Evolutionary conservation across 2,888 invertebrate genomes (phyloP).

Genomic region (Cremastinae sp.): DNA sequence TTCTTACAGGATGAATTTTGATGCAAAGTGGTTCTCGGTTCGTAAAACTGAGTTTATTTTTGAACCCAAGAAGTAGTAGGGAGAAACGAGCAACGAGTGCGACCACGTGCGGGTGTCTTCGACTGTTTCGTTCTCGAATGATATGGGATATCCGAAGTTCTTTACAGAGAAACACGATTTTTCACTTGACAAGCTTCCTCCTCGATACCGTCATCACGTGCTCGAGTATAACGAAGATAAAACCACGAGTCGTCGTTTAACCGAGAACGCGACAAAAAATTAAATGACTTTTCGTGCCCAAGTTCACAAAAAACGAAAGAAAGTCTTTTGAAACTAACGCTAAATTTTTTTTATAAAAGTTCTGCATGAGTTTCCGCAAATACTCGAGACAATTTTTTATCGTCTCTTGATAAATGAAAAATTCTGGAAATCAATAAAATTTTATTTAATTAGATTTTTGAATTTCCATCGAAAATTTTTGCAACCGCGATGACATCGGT

Average conservation of each 20-base stretch:
- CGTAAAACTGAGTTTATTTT: slow-evolving; percentile 71
- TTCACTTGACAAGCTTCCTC: slow-evolving; percentile 72
- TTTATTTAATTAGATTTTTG: too few relatives aligned
- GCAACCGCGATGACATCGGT: neutral
- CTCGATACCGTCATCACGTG: slow-evolving; percentile 70
- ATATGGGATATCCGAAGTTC: slow-evolving; percentile 34
- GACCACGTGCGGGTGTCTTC: slow-evolving; percentile 51
- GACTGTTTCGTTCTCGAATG: slow-evolving; percentile 4
- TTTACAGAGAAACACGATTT: slow-evolving; percentile 71
- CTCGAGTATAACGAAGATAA: slow-evolving; percentile 41
- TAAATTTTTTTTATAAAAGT: too few relatives aligned
- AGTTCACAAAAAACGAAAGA: neutral
- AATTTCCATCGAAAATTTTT: too few relatives aligned
- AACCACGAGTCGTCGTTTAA: slow-evolving; percentile 10
- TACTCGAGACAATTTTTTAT: too few relatives aligned
- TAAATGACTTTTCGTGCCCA: slow-evolving; percentile 15
- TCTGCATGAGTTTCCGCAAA: too few relatives aligned
- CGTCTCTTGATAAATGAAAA: too few relatives aligned
- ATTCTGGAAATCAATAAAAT: too few relatives aligned
- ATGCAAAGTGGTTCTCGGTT: slow-evolving; percentile 70
- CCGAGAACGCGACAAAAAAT: slow-evolving; percentile 22
- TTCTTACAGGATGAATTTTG: slow-evolving; percentile 12
- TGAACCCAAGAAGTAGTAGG: slow-evolving; percentile 36
- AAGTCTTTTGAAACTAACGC: too few relatives aligned
- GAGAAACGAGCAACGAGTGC: slow-evolving; percentile 28